These are phyloP conservation scores for Glaucidium brasilianum DNA, from an alignment of 2,113 vertebrate species.

Conservation along the genomic window DNA sequence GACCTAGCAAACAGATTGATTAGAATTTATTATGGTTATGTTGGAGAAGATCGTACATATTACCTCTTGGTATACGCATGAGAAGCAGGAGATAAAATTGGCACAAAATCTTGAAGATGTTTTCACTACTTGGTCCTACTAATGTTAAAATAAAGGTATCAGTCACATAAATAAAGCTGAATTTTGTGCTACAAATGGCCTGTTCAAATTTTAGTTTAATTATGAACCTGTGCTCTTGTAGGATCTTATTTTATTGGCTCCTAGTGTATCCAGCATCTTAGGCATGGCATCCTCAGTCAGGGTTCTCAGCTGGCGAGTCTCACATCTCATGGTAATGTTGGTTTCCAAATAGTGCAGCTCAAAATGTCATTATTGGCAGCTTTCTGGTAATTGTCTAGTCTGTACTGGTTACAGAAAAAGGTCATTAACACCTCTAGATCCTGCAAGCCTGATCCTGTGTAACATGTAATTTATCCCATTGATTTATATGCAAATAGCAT, in stretches of 20 bases:
- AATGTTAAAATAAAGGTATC: neutral
- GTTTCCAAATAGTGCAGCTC: neutral
- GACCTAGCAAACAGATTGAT: neutral
- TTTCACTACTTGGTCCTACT: neutral
- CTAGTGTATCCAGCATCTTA: neutral
- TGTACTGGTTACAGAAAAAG: neutral
- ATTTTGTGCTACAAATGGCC: neutral
- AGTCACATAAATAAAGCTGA: neutral
- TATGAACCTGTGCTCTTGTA: neutral
- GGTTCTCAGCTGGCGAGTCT: neutral
- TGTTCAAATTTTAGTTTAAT: neutral
- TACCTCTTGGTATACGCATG: neutral
- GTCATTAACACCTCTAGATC: neutral
- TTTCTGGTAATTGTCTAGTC: neutral
- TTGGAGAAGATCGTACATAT: neutral
- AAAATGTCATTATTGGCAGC: neutral
- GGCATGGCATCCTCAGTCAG: neutral
- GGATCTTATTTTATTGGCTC: neutral
- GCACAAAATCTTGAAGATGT: neutral
- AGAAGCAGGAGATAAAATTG: neutral
- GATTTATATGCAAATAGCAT: conserved; percentile 17
- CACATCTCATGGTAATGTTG: neutral
- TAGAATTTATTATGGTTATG: neutral
- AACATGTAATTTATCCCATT: neutral
- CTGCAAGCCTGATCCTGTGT: neutral